Evolutionary conservation across 37 sponge, comb jelly and placozoan genomes (phyloP).

Genomic region (Diacarnus erythraeanus): DNA sequence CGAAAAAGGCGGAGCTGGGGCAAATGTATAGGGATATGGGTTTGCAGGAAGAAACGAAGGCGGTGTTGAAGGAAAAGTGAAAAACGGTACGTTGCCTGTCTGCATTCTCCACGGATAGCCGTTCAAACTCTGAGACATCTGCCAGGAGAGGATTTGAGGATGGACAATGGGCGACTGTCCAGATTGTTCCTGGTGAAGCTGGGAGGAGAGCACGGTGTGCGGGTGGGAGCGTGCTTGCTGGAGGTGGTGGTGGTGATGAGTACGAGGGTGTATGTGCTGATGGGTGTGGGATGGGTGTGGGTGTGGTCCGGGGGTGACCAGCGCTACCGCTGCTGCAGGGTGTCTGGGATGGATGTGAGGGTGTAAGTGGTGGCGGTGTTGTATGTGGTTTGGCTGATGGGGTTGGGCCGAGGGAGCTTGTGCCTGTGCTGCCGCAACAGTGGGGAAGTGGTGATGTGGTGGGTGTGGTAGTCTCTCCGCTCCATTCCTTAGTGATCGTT

Average conservation of each 20-base stretch:
- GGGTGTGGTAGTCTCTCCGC: too few relatives aligned
- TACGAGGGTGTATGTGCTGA: background rate
- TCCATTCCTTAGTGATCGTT: too few relatives aligned
- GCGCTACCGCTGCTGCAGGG: background rate
- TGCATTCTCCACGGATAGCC: slow-evolving; percentile 60
- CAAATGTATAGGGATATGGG: slow-evolving; percentile 78
- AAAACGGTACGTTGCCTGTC: slow-evolving; percentile 59
- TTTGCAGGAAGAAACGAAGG: slow-evolving; percentile 66
- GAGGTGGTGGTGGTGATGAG: background rate
- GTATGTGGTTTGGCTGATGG: background rate
- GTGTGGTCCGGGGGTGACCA: background rate
- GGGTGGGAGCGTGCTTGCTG: background rate
- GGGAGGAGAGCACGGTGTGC: slow-evolving; percentile 1
- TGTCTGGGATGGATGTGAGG: slow-evolving; percentile 5
- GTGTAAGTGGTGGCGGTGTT: slow-evolving; percentile 11
- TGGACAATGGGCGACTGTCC: background rate
- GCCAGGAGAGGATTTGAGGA: slow-evolving; percentile 60
- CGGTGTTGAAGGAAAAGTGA: slow-evolving; percentile 76
- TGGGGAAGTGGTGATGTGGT: background rate
- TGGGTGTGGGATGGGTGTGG: background rate
- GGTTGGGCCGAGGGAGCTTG: background rate
- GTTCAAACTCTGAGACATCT: slow-evolving; percentile 59
- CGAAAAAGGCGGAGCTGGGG: slow-evolving; percentile 56
- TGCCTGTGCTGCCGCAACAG: too few relatives aligned
- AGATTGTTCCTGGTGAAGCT: background rate